Conservation (phyloP, 1,140 invertebrate species). For the Drosophila novamexicana region DNA sequence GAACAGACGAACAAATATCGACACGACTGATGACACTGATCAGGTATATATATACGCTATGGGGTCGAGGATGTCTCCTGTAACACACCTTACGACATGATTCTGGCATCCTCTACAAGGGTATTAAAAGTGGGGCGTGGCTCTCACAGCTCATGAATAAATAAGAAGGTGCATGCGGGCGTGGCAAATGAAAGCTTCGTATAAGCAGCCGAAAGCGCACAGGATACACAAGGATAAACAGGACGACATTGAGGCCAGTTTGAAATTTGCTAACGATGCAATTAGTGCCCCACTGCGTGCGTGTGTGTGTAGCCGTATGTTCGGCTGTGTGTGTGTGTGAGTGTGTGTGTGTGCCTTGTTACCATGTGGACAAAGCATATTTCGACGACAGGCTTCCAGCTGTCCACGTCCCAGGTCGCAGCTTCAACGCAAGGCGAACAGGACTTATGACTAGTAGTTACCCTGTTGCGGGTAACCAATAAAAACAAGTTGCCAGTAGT, state of each 20-base stretch:
- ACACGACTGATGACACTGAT: no score
- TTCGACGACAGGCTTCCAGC: constrained; percentile 19
- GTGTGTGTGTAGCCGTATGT: neutral
- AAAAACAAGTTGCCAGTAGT: no score
- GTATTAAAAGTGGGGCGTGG: constrained; percentile 39
- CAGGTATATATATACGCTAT: no score
- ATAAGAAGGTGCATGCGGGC: constrained; percentile 46
- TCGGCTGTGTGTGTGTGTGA: neutral
- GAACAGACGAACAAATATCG: no score
- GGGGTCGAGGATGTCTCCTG: no score
- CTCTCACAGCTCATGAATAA: constrained; percentile 65
- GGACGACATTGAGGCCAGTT: constrained; percentile 26
- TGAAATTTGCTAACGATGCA: constrained; percentile 73
- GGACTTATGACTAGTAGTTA: neutral
- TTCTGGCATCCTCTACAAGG: no score
- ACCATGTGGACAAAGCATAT: constrained; percentile 5
- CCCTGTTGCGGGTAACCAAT: neutral
- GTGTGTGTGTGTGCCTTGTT: constrained; percentile 6
- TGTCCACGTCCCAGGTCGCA: neutral
- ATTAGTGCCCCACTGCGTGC: constrained; percentile 49
- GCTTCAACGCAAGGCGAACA: neutral
- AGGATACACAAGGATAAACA: constrained; percentile 4
- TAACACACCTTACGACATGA: no score
- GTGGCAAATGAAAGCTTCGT: constrained; percentile 12
- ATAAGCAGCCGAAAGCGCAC: constrained; percentile 4